Base-by-base conservation (phyloP, 2,797 vertebrate species). In the Denticeps clupeoides region DNA sequence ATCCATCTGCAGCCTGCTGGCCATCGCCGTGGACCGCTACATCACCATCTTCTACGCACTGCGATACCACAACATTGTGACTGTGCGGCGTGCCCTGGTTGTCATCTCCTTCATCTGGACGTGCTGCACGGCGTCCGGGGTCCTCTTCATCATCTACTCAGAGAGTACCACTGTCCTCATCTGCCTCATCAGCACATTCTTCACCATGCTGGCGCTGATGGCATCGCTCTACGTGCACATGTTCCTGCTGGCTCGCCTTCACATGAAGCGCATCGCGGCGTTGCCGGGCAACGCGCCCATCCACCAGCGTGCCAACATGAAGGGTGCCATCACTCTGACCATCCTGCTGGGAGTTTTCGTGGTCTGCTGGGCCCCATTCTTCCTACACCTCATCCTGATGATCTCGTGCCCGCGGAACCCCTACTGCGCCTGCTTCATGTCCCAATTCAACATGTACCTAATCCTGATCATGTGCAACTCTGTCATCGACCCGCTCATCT, bases 381-480 rank as follows among this genome's bases (percentile, higher is more conserved):
- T 97, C 62, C 81, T 96, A 5, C 93, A 97, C 53, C 78, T 97
- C 38, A 87, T 92, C 51, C 89, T 97, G 65, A 93, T 95, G 56
- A 90, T 97, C 71, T 86, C 86, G n/a, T 97, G 93, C 48, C 93
- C 93, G 22, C 74, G 85, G 47, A 97, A 94, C 47, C 92, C 92
- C 11, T 97, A 97, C 67, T 97, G 93, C 59, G 81, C 89, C 37
- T 97, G 93, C 52, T 97, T 94, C 72, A 97, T 97, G 92, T 93
- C 90, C 9, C 92, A 97, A 60, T 97, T 97, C 60, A 93, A 95
- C 77, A 77, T 96, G 69, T 96, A 97, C 58, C 90, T 97, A 69
- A 91, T 94, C 29, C 87, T 97, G 43, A 95, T 97, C 68, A 96
- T 97, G 92, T 94, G 91, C 54, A 97, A 96, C 63, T 95, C 92